Evolutionary conservation across 2,888 invertebrate species (phyloP), one percentile per base, ranked within the genome.

Genomic region (Parnassius apollo): DNA sequence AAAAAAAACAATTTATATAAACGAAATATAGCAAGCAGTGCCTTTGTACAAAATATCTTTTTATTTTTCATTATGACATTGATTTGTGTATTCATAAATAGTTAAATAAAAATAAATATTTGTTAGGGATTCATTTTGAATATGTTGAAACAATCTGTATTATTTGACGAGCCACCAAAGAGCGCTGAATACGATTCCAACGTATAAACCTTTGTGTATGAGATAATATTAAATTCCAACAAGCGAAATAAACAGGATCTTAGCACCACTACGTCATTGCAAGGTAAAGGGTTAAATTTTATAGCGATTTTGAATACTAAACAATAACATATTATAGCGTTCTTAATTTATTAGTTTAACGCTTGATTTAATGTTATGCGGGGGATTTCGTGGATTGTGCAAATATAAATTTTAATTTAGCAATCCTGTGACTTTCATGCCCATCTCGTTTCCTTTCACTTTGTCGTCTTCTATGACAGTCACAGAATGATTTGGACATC

Each of bases 221-320:
- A 73, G 71, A 72, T 72, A 72, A 77, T 77, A 79, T 79, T 79
- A 79, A 79, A 79, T 79, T 79, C 77, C 77, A 62, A 71, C 72
- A 70, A 71, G 69, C 68, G 71, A 75, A 70, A 68, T 69, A 65
- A 69, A 71, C 62, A 58, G 46, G 57, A 61, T 65, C 57, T 63
- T 58, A 42, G 25, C 46, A 45, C 52, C 49, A 59, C 52, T 46
- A 11, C 13, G 18, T 51, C 11, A 11, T 22, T 51, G 51, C 35
- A 25, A 51, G 9, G 50, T 50, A 18, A 11, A 12, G 51, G 25
- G 49, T 49, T 49, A 13, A 7, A 49, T 49, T 49, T 49, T 49
- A 49, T 48, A 4, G 13, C 48, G 48, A 48, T 1, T 48, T 48
- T 13, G 48, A 49, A 49, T 49, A 13, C 13, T 2, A 3, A 4